A percentile compares a stretch with the other conserved stretches of the same genome.
Evolutionary conservation across 2,888 invertebrate species (phyloP).

Genomic region (Phorcus lineatus): DNA sequence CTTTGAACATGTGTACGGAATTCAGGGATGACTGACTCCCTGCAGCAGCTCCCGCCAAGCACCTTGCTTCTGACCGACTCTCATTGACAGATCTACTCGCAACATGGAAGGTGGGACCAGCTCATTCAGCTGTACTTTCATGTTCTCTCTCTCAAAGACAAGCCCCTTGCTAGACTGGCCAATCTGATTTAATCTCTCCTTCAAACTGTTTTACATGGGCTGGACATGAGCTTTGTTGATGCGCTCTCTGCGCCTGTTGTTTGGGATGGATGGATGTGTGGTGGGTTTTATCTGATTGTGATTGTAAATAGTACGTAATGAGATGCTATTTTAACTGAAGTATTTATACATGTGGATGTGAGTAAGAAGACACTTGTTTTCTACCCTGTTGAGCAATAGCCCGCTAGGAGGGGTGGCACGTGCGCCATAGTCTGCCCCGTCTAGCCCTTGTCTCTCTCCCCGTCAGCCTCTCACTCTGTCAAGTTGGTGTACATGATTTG

Average conservation of each 20-base stretch:
- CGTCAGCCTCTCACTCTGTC: not conserved
- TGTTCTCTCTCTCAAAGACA: not conserved
- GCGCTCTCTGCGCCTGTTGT: not conserved
- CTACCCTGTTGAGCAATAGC: conserved; percentile 14
- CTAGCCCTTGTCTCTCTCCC: not conserved
- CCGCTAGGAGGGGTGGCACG: not conserved
- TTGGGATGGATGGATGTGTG: not conserved
- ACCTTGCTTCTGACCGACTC: not conserved
- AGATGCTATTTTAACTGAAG: conserved; percentile 8
- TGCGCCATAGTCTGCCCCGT: conserved; percentile 2
- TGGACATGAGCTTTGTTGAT: no score
- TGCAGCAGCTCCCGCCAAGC: not conserved
- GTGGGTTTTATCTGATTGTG: not conserved
- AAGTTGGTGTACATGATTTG: not conserved
- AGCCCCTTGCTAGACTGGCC: no score
- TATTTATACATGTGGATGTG: conserved; percentile 16
- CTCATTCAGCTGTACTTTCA: not conserved
- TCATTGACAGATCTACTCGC: not conserved
- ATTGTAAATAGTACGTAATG: conserved; percentile 1
- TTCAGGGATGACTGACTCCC: no score
- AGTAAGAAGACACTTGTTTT: conserved; percentile 1
- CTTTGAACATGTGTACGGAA: not conserved
- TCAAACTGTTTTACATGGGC: no score
- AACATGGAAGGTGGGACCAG: not conserved
- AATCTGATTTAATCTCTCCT: no score